A percentile compares a stretch with the other conserved stretches of the same genome.
These are phyloP conservation scores for Eulemur rubriventer DNA, from an alignment of 2,797 vertebrate genomes.

Conservation along the genomic window DNA sequence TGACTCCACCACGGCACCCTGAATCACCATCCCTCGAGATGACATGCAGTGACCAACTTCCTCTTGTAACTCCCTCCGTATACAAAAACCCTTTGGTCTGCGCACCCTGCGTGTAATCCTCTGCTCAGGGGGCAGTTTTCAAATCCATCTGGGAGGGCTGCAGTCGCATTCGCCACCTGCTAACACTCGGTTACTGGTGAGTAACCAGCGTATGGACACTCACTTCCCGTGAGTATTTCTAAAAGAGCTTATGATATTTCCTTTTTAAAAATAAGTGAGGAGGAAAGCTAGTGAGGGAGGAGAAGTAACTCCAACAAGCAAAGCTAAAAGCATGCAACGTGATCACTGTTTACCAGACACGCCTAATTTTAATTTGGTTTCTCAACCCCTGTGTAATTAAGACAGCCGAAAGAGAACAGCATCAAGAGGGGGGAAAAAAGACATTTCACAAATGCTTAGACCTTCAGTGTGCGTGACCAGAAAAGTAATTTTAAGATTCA, in stretches of 20 bases:
- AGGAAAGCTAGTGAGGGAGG: slow-evolving; percentile 59
- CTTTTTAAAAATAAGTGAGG: slow-evolving; percentile 55
- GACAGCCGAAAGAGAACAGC: slow-evolving; percentile 70
- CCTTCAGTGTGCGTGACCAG: slow-evolving; percentile 84
- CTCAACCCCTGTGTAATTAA: slow-evolving; percentile 77
- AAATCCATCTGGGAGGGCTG: slow-evolving; percentile 67
- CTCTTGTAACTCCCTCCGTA: slow-evolving; percentile 67
- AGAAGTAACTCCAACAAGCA: slow-evolving; percentile 38
- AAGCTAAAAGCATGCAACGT: slow-evolving; percentile 46
- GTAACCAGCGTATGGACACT: slow-evolving; percentile 77
- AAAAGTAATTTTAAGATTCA: slow-evolving; percentile 86
- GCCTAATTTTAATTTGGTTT: slow-evolving; percentile 73
- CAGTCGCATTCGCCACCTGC: slow-evolving; percentile 82
- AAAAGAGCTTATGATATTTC: slow-evolving; percentile 64
- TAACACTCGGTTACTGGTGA: slow-evolving; percentile 83
- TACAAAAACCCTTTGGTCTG: slow-evolving; percentile 41
- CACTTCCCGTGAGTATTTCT: slow-evolving; percentile 75
- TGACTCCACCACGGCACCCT: slow-evolving; percentile 82
- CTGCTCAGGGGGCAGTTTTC: slow-evolving; percentile 76
- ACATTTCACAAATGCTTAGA: slow-evolving; percentile 83
- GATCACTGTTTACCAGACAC: slow-evolving; percentile 58
- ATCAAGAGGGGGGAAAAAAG: slow-evolving; percentile 17
- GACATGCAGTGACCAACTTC: slow-evolving; percentile 82
- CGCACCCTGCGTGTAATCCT: slow-evolving; percentile 65
- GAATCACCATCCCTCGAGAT: slow-evolving; percentile 84